Conservation (phyloP, 2,888 invertebrate species). For the Tholera decimalis region DNA sequence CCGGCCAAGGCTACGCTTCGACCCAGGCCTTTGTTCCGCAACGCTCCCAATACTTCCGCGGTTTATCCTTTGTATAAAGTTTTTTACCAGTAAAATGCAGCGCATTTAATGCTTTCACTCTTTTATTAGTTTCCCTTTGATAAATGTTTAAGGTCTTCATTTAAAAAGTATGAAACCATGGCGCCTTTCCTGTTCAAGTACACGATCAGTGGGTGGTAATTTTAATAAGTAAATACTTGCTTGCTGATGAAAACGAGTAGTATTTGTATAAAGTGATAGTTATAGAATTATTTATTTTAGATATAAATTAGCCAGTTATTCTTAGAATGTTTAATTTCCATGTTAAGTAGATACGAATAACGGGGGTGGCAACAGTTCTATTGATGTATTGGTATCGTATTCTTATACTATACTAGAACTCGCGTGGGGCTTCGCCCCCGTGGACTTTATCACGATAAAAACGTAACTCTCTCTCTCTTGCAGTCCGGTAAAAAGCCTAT, state of each 20-base stretch:
- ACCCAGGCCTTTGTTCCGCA: conserved; percentile 82
- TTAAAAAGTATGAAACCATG: conserved; percentile 13
- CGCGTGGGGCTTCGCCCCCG: too few species aligned
- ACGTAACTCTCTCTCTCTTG: too few species aligned
- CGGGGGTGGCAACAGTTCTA: neutral
- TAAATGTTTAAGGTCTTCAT: conserved; percentile 20
- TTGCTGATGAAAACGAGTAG: conserved; percentile 8
- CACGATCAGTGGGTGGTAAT: neutral
- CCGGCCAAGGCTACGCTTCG: conserved; percentile 88
- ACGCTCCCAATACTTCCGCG: conserved; percentile 78
- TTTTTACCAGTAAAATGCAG: conserved; percentile 63
- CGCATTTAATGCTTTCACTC: conserved; percentile 29
- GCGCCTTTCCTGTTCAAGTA: neutral
- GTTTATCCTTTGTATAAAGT: conserved; percentile 76
- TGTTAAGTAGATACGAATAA: neutral
- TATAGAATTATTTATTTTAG: too few species aligned
- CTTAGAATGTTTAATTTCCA: neutral
- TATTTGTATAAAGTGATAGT: neutral
- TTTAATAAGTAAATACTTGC: neutral
- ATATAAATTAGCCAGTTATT: conserved; percentile 11
- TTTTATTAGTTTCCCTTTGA: conserved; percentile 42
- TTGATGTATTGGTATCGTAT: conserved; percentile 19
- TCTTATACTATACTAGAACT: too few species aligned
- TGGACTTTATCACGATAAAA: too few species aligned
- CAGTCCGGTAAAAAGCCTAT: too few species aligned